phyloP scores from a whole-genome alignment of 2,888 invertebrate genomes.

The Epinotia ramella region DNA sequence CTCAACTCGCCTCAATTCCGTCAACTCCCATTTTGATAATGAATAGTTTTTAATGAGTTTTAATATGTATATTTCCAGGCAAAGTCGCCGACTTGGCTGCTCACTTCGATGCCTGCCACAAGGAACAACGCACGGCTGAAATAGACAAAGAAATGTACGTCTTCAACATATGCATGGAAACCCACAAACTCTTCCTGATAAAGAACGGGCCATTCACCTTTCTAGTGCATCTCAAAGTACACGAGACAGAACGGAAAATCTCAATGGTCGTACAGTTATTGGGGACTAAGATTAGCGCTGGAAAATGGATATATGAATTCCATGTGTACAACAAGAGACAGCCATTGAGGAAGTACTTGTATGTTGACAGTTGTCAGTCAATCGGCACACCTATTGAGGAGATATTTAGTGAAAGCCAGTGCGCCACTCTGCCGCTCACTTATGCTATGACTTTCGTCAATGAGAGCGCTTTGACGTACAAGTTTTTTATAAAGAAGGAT shows the following conservation, averaged over 20 bases:
- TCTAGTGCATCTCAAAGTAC: constrained; percentile 62
- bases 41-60: no score
- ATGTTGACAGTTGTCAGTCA: constrained; percentile 59
- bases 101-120: constrained; percentile 66
- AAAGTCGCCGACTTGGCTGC: constrained; percentile 60
- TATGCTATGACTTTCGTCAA: constrained; percentile 54
- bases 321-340: constrained; percentile 70
- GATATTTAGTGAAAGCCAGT: constrained; percentile 56
- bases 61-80: constrained; percentile 56
- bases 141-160: constrained; percentile 65
- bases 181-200: constrained; percentile 57
- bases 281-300: constrained; percentile 64
- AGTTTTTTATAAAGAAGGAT: constrained; percentile 57
- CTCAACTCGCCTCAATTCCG: no score
- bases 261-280: constrained; percentile 66
- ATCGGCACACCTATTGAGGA: constrained; percentile 52
- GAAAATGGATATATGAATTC: constrained; percentile 72
- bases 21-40: no score
- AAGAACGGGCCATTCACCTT: constrained; percentile 62
- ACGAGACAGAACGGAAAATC: constrained; percentile 53
- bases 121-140: constrained; percentile 54
- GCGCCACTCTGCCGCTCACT: constrained; percentile 58
- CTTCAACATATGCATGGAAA: constrained; percentile 51
- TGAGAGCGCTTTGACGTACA: constrained; percentile 54
- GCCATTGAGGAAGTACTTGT: constrained; percentile 63